A percentile compares a stretch with the other conserved stretches of the same genome.
Evolutionary conservation across 2,797 vertebrate genomes (phyloP).

Genomic region (Acridotheres tristis): DNA sequence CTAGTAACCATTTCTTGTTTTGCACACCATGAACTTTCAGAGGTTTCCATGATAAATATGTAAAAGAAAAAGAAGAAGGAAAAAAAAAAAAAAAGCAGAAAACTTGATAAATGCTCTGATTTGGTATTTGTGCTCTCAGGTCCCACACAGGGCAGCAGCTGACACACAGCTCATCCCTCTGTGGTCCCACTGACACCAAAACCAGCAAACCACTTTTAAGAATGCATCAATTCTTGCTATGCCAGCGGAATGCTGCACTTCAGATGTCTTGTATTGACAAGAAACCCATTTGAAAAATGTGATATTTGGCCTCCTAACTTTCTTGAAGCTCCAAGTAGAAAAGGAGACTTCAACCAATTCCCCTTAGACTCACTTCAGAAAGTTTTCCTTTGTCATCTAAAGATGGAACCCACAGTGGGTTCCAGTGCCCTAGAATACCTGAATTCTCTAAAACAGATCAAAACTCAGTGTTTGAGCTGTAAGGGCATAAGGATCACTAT

Average conservation of each 20-base stretch:
- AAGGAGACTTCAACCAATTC: background rate
- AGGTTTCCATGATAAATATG: background rate
- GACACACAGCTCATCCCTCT: background rate
- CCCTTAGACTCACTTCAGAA: background rate
- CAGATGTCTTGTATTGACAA: background rate
- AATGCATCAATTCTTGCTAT: fast-evolving
- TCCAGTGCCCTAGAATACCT: background rate
- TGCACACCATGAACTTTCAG: background rate
- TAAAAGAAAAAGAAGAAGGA: background rate
- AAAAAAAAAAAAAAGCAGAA: background rate
- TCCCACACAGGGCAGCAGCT: background rate
- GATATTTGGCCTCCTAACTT: background rate
- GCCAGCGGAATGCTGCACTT: background rate
- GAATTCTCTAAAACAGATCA: background rate
- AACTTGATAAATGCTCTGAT: background rate
- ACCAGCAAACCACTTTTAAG: background rate
- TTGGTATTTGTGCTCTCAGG: background rate
- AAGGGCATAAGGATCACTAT: background rate
- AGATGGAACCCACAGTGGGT: background rate
- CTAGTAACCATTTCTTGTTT: background rate
- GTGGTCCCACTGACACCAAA: background rate
- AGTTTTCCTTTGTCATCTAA: background rate
- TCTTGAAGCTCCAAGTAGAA: background rate
- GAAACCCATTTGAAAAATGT: background rate
- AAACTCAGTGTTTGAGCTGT: background rate